These are phyloP conservation scores for Rattus rattus DNA, from an alignment of 2,113 vertebrate species.

Conservation along the genomic window DNA sequence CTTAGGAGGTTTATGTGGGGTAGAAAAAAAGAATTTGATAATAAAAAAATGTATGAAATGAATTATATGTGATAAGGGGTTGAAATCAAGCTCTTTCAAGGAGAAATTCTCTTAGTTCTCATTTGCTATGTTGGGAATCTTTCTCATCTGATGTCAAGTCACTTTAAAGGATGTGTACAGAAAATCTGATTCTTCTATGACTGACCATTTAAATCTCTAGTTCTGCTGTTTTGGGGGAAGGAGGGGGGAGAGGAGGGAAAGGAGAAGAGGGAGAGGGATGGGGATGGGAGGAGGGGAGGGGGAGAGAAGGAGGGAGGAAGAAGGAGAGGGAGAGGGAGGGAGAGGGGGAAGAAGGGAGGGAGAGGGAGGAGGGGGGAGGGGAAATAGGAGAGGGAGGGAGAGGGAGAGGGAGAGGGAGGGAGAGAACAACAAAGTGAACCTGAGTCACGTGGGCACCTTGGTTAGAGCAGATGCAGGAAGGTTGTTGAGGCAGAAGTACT, in stretches of 20 bases:
- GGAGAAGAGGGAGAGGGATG: neutral
- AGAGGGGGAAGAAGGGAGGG: neutral
- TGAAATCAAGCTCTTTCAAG: constrained; percentile 6
- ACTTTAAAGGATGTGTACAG: neutral
- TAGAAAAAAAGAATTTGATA: neutral
- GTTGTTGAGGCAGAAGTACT: no score
- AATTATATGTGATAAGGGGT: neutral
- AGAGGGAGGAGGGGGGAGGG: neutral
- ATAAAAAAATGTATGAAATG: neutral
- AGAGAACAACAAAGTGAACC: neutral
- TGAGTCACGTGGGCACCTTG: neutral
- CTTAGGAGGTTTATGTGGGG: neutral
- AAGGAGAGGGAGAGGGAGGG: no score
- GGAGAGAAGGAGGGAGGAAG: no score
- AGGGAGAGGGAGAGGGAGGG: neutral
- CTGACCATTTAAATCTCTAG: neutral
- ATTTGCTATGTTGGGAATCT: neutral
- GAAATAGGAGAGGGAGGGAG: no score
- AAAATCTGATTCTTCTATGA: neutral
- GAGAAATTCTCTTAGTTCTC: neutral
- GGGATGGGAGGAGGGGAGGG: neutral
- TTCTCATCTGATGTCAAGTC: neutral
- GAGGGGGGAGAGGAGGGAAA: neutral
- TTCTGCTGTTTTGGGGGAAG: neutral
- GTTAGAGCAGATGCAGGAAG: neutral